Evolutionary conservation across 30 jellyfish, hydroid and myxozoan genomes (phyloP), one percentile per base, ranked within the genome.

Genomic region (Pelagia noctiluca): DNA sequence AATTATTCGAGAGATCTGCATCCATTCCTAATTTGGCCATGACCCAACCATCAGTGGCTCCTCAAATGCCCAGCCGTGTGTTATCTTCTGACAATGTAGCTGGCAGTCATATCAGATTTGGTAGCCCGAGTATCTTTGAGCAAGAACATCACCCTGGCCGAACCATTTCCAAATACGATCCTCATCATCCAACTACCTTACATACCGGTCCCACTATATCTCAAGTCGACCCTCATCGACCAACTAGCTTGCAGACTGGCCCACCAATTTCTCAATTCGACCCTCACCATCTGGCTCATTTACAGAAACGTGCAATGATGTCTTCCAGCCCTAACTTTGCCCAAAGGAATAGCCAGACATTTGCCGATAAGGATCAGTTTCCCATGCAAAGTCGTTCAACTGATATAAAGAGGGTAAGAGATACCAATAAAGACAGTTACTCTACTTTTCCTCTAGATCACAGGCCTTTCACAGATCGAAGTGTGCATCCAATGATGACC

Each of bases 1-100:
- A 92, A 32, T 28, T 78, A 74, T 71, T 36, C 29, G 90, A 92
- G 66, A 91, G 98, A 2, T 83, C 97, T 34, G 98, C 96, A 7
- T 31, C 78, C n/a, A 82, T 92, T 19, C 98, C 98, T 34, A 91
- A 57, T 47, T 71, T 87, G 26, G 36, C 82, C 3, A 25, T 70
- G 65, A 75, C 42, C 32, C 36, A 85, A 47, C 75, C 84, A 5
- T 65, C 86, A 4, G 13, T 75, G 24, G 96, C 60, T 8, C 66
- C 84, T 1, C 63, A 38, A n/a, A 49, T 64, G 24, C 12, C 69
- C 35, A 26, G 46, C 8, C 78, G 57, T 1, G 53, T 46, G 61
- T 71, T 82, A n/a, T 18, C 74, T 3, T 32, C 50, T 10, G 86
- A 71, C 37, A 53, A 50, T 25, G 50, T 26, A 23, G 3, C 78